Conservation (phyloP, 1,140 invertebrate species). For the Cydia strobilella region DNA sequence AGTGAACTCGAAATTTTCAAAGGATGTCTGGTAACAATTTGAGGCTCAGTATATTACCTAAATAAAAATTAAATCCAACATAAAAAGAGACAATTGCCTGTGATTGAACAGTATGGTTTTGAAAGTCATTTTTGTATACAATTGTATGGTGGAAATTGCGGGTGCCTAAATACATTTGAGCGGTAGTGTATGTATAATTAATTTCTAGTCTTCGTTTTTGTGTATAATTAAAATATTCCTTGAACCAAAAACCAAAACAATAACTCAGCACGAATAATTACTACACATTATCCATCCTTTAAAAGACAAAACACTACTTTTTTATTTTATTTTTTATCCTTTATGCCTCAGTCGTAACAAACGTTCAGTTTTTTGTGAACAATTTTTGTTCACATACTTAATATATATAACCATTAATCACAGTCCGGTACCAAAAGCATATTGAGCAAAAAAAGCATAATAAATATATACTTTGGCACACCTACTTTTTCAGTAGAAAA, state of each 20-base stretch:
- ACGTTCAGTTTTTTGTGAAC: slow-evolving; percentile 35
- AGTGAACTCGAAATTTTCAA: too few species aligned
- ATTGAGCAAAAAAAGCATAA: slow-evolving; percentile 10
- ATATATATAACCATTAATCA: slow-evolving; percentile 8
- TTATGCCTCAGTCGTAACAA: slow-evolving; percentile 34
- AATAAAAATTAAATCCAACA: too few species aligned
- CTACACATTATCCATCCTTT: slow-evolving; percentile 6
- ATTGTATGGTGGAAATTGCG: too few species aligned
- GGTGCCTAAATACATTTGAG: too few species aligned
- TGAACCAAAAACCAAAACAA: not conserved
- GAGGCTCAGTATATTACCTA: too few species aligned
- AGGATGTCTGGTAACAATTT: too few species aligned
- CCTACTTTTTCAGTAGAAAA: too few species aligned
- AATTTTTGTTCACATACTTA: slow-evolving; percentile 36
- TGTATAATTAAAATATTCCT: not conserved
- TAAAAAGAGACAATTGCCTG: too few species aligned
- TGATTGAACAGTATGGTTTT: too few species aligned
- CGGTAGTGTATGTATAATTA: too few species aligned
- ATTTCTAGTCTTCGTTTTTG: not conserved
- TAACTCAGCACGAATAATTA: slow-evolving; percentile 27
- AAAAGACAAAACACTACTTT: slow-evolving; percentile 24
- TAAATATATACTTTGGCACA: too few species aligned
- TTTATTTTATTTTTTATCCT: slow-evolving; percentile 2
- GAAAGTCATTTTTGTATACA: too few species aligned
- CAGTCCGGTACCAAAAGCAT: slow-evolving; percentile 17